A percentile compares a stretch with the other conserved stretches of the same genome.
These are phyloP conservation scores for Aldabrachelys gigantea DNA, from an alignment of 2,113 vertebrate genomes.

Conservation along the genomic window DNA sequence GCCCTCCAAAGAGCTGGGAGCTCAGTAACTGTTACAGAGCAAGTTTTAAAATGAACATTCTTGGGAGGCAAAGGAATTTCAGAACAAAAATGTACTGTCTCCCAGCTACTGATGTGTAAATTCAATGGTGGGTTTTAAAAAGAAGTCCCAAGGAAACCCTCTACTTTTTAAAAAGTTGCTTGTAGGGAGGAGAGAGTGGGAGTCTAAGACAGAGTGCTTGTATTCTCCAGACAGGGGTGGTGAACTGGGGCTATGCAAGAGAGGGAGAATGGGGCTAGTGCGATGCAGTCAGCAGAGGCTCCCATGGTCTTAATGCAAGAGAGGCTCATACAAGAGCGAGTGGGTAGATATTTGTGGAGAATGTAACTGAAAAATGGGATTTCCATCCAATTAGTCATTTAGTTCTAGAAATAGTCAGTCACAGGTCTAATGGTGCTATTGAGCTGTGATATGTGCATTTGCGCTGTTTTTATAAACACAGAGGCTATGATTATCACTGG, in stretches of 20 bases:
- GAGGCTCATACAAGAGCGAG: background rate
- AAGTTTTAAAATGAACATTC: constrained; percentile 36
- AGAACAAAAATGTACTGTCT: background rate
- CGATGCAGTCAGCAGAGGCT: background rate
- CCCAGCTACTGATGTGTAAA: constrained; percentile 35
- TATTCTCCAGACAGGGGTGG: background rate
- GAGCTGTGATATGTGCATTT: background rate
- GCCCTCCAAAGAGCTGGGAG: background rate
- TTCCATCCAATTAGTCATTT: background rate
- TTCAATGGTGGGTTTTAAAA: constrained; percentile 15
- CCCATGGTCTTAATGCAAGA: background rate
- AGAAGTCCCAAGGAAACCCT: background rate
- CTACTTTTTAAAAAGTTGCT: constrained; percentile 13
- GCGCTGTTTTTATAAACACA: background rate
- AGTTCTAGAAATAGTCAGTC: background rate
- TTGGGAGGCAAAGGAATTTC: constrained; percentile 24
- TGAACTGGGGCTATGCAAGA: background rate
- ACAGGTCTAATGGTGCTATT: background rate
- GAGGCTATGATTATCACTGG: background rate
- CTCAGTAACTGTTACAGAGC: constrained; percentile 26
- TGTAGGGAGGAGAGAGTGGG: background rate
- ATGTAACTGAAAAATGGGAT: background rate
- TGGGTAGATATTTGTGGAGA: constrained; percentile 18
- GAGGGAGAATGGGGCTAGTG: background rate
- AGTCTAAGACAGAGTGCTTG: background rate